Percentiles rank a stretch among this genome's conserved stretches.
These are phyloP conservation scores for Conus ventricosus DNA, from an alignment of 1,140 invertebrate genomes.

Conservation along the genomic window DNA sequence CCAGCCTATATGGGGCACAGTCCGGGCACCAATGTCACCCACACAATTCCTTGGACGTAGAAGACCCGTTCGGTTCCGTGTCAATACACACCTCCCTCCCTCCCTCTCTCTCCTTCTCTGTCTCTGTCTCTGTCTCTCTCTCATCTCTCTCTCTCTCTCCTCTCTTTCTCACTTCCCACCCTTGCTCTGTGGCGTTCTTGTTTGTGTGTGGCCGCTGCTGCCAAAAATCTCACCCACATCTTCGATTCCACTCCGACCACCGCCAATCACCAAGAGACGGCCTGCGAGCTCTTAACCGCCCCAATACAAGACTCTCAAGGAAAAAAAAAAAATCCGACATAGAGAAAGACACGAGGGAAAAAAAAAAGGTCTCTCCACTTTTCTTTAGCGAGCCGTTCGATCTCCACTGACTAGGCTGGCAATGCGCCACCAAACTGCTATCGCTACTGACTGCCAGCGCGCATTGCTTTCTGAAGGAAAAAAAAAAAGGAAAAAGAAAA, in stretches of 20 bases:
- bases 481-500: not conserved
- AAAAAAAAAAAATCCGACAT: not conserved
- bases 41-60: not conserved
- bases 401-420: constrained; percentile 25
- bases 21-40: not conserved
- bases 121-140: not conserved
- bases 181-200: not conserved
- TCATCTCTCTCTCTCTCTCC: not conserved
- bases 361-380: constrained; percentile 12
- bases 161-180: not conserved
- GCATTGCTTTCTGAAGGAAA: not conserved
- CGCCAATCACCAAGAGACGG: not conserved
- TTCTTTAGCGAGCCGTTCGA: constrained; percentile 8
- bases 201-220: too few relatives aligned
- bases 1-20: too few relatives aligned
- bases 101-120: not conserved
- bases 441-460: not conserved
- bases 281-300: not conserved
- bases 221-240: too few relatives aligned
- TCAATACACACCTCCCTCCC: not conserved
- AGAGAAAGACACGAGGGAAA: not conserved
- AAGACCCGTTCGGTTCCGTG: not conserved
- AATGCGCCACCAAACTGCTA: constrained; percentile 11
- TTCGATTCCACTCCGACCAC: not conserved
- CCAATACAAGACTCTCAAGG: too few relatives aligned